Percentiles rank a stretch among this genome's conserved stretches.
Conservation (phyloP, 2,888 invertebrate genomes). For the Cephus nigrinus region DNA sequence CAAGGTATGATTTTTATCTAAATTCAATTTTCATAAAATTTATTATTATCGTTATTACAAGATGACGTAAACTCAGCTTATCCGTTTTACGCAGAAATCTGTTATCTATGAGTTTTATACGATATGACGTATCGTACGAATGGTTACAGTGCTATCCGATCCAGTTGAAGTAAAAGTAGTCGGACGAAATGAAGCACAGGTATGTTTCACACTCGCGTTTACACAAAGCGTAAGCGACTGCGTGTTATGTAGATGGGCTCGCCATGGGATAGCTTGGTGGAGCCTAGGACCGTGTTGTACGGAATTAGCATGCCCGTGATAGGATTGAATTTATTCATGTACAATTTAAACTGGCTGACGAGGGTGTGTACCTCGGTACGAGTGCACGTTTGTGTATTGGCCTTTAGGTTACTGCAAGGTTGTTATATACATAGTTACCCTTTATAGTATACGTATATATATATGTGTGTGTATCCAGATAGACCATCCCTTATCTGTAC, state of each 20-base stretch:
- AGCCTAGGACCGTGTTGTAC: constrained; percentile 44
- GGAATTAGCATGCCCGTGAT: constrained; percentile 54
- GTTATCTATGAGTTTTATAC: neutral
- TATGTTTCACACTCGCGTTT: constrained; percentile 2
- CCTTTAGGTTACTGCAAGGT: neutral
- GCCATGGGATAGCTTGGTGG: constrained; percentile 23
- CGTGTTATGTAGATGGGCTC: constrained; percentile 47
- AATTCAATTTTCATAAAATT: neutral
- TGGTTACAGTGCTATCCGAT: neutral
- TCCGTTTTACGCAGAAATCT: neutral
- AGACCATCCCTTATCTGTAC: neutral
- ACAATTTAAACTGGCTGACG: constrained; percentile 51
- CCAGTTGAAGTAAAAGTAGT: neutral
- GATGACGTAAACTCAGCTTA: neutral
- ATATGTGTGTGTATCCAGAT: neutral
- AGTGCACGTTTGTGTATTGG: neutral
- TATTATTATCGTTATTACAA: neutral
- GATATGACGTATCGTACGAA: too few relatives aligned
- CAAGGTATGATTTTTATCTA: neutral
- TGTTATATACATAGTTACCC: neutral
- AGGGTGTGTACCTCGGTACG: constrained; percentile 32
- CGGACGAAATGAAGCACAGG: neutral
- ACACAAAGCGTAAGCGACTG: constrained; percentile 34
- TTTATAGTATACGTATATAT: neutral
- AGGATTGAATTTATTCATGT: constrained; percentile 57